Evolutionary conservation across 2,113 vertebrate species (phyloP), one percentile per base, ranked within the genome.

Genomic region (human): DNA sequence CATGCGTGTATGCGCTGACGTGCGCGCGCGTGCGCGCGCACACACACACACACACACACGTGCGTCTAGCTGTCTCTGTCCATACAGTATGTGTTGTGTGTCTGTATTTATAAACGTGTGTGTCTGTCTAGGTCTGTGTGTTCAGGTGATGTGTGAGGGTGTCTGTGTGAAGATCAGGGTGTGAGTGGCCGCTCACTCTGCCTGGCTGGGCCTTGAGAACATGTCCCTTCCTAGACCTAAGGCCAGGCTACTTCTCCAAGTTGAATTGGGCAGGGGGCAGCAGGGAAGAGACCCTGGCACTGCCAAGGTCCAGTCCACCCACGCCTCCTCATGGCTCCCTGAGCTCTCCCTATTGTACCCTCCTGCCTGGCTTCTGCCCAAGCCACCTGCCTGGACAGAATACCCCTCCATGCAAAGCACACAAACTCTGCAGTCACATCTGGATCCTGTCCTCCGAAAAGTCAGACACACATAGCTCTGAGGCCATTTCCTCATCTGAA

Each of bases 61-160:
- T 11, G 68, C 30, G 2, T 50, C 18, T 40, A 38, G n/a, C 9
- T 20, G 30, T 27, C 5, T 35, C 16, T 35, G 23, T 72, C 55
- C 11, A 0, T 25, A 43, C 52, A 76, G 11, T 4, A 0, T 0
- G 1, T 13, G 43, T 20, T n/a, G 35, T 27, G 18, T 81, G 2
- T 86, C 0, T 50, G 35, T 50, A 0, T 78, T 18, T 80, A 27
- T 25, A 81, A 22, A 48, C 25, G 18, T 8, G 30, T 25, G 10
- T 38, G n/a, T 82, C 30, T 64, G 11, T 38, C 27, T 61, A 40
- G 16, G 40, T 20, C 17, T 2, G 0, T 30, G 9, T 30, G 30
- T 72, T 30, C 45, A 35, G 3, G 45, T 55, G 76, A 48, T 2
- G 3, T 50, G 57, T 38, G 83, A 8, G 35, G 68, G 40, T 13